These are phyloP conservation scores for Sigmodon hispidus DNA, from an alignment of 2,113 vertebrate genomes.

Conservation along the genomic window DNA sequence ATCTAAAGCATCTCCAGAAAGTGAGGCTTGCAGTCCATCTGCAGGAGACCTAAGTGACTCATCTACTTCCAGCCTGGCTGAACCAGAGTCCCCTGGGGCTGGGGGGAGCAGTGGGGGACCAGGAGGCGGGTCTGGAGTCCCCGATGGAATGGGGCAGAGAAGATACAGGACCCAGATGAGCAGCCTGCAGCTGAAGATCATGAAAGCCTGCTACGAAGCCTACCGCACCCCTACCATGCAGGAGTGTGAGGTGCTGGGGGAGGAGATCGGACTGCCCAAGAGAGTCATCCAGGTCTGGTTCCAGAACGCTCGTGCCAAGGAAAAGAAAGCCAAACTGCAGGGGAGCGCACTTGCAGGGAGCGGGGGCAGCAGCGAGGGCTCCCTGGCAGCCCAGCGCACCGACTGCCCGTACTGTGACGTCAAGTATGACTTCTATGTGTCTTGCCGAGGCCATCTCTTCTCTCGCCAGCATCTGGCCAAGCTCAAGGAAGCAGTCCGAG, in stretches of 20 bases:
- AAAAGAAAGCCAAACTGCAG: constrained; percentile 93
- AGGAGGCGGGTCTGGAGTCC: constrained; percentile 81
- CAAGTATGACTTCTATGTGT: constrained; percentile 92
- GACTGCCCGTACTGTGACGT: constrained; percentile 91
- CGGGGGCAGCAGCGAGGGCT: constrained; percentile 75
- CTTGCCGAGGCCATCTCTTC: constrained; percentile 93
- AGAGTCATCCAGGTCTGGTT: constrained; percentile 97
- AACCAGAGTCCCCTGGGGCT: constrained; percentile 82
- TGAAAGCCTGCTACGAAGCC: constrained; percentile 94
- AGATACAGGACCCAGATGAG: constrained; percentile 94
- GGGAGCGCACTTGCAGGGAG: constrained; percentile 84
- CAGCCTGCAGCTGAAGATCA: constrained; percentile 92
- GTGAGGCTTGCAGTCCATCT: constrained; percentile 80
- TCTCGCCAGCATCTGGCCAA: constrained; percentile 91
- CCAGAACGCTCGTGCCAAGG: constrained; percentile 95
- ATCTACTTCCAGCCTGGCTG: constrained; percentile 80
- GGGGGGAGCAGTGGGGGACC: constrained; percentile 61
- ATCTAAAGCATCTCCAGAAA: constrained; percentile 72
- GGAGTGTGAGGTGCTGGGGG: constrained; percentile 92
- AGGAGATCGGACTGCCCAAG: constrained; percentile 91
- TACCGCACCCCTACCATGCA: constrained; percentile 94
- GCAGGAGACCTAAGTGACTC: constrained; percentile 84
- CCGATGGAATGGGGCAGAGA: constrained; percentile 84
- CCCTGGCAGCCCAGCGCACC: constrained; percentile 86
- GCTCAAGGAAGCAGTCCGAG: constrained; percentile 84